Percentiles rank a stretch among this genome's conserved stretches.
Evolutionary conservation across 1,140 invertebrate genomes (phyloP).

Genomic region (Amyelois transitella): DNA sequence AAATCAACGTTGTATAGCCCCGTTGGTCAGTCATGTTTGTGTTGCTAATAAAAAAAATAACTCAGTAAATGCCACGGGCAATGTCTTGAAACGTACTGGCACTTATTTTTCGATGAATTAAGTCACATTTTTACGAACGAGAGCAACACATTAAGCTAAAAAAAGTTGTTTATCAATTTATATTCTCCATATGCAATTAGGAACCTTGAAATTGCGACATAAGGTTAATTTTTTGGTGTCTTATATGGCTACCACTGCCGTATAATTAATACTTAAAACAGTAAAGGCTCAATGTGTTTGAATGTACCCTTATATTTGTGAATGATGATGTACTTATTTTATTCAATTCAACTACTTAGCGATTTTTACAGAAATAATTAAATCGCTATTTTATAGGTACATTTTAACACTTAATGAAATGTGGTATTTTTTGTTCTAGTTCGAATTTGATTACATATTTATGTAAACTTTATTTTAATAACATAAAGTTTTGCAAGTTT

Average conservation of each 20-base stretch:
- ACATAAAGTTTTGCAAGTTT: too few species aligned
- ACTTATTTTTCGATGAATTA: not conserved
- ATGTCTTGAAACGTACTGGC: not conserved
- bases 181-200: not conserved
- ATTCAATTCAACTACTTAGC: too few species aligned
- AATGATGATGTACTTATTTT: too few species aligned
- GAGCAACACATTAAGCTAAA: not conserved
- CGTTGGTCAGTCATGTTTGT: too few species aligned
- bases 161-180: not conserved
- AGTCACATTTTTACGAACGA: not conserved
- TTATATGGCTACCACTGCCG: not conserved
- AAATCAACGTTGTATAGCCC: too few species aligned
- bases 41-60: not conserved
- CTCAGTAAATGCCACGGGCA: not conserved
- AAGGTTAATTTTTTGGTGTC: not conserved
- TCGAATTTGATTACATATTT: too few species aligned
- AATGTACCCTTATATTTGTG: not conserved
- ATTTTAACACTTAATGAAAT: too few species aligned
- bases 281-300: not conserved
- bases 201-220: not conserved
- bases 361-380: too few species aligned
- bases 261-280: too few species aligned
- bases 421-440: too few species aligned
- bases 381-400: too few species aligned
- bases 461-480: too few species aligned